Base-by-base conservation (phyloP, 1,140 invertebrate species). In the Arctopsyche grandis region DNA sequence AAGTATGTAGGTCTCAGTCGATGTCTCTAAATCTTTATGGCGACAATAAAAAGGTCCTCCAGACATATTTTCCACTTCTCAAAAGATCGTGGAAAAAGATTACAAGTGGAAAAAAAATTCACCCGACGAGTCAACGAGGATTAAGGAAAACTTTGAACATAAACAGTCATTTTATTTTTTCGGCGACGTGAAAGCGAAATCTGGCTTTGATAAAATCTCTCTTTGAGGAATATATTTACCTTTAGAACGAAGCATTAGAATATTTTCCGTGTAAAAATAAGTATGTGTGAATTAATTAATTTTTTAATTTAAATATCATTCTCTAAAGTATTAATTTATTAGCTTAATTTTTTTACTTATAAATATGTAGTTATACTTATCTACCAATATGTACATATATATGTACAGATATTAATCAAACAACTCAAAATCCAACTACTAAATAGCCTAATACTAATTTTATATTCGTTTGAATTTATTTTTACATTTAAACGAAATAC, bases 71-170 rank as follows among this genome's bases (percentile, higher is more conserved):
- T 66, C 24, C 24, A 26, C 63, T 66, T 66, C 63, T 66, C 19
- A 66, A 66, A 26, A 66, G 63, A 66, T 66, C 63, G 10, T 14
- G 22, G 21, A 22, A 26, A 29, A 22, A 66, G 63, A 66, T 66
- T 66, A 5, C 24, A 1, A 38, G 24, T 26, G 21, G 24, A 26
- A 66, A 66, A 52, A 60, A 66, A 66, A 66, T 29, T 66, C 63
- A 66, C 5, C 21, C 10, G 29, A 38, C 63, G 22, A 66, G 63
- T 66, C 63, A 12, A 26, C 63, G 24, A 66, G 21, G 63, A 66
- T 66, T 66, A 66, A 66, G 63, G 24, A 66, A 66, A 66, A 66
- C 63, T 66, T 66, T 66, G 63, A 66, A 22, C 63, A 29, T 66
- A 66, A 66, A 66, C 63, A 66, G 63, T 66, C 24, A 19, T 12